Conservation (phyloP, 1,140 invertebrate species). For the Cryptotermes secundus region DNA sequence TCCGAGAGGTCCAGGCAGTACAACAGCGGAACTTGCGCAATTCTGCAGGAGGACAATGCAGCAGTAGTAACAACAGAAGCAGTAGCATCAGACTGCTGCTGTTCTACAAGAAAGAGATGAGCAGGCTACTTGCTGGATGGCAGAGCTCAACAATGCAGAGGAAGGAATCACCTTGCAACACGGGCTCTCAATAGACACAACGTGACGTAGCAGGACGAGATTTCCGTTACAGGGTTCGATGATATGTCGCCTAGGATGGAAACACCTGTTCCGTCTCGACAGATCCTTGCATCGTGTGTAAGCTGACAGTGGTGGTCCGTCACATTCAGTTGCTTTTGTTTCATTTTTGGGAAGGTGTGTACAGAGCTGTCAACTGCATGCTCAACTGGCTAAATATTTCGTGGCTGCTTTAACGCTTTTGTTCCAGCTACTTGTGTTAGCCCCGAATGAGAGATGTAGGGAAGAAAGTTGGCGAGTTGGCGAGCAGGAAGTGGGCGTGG, state of each 20-base stretch:
- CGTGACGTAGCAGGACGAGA: background rate
- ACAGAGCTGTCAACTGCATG: too few relatives aligned
- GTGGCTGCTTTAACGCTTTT: too few relatives aligned
- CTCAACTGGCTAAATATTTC: too few relatives aligned
- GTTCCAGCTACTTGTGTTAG: too few relatives aligned
- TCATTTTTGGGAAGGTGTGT: too few relatives aligned
- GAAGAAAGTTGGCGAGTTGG: too few relatives aligned
- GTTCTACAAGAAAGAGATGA: slow-evolving; percentile 16
- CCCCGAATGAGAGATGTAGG: too few relatives aligned
- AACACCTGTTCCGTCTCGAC: background rate
- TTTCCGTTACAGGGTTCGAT: background rate
- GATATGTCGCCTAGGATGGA: background rate
- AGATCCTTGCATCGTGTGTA: background rate
- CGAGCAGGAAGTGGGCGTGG: too few relatives aligned
- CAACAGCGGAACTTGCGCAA: slow-evolving; percentile 28
- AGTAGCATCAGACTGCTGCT: slow-evolving; percentile 12
- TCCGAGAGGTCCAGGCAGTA: slow-evolving; percentile 30
- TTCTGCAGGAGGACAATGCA: slow-evolving; percentile 32
- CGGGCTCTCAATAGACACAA: background rate
- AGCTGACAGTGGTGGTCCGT: too few relatives aligned
- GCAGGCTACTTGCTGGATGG: slow-evolving; percentile 13
- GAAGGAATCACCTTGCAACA: background rate
- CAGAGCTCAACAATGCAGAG: background rate
- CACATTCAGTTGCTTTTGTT: too few relatives aligned
- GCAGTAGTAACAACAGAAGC: slow-evolving; percentile 28